Evolutionary conservation across 2,113 vertebrate genomes (phyloP).

Genomic region (Aleadryas rufinucha): DNA sequence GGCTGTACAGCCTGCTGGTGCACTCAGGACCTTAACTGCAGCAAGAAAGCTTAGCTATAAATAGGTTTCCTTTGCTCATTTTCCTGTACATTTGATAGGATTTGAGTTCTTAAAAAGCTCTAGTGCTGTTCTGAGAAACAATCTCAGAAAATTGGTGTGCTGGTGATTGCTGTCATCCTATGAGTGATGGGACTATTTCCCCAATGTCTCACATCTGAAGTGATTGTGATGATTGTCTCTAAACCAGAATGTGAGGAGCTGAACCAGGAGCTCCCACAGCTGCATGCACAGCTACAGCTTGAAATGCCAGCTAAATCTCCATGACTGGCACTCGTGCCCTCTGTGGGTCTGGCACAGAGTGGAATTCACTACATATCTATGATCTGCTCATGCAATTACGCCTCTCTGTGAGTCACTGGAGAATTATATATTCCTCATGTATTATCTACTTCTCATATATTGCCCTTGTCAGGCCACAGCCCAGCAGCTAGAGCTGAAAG

Average conservation of each 20-base stretch:
- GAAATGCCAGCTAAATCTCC: background rate
- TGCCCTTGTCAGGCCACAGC: background rate
- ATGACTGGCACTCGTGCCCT: background rate
- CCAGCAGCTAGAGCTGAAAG: background rate
- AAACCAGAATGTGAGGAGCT: background rate
- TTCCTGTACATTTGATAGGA: background rate
- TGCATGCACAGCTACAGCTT: background rate
- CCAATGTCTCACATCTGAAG: background rate
- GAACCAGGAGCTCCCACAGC: background rate
- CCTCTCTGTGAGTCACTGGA: background rate
- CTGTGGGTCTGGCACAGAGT: background rate
- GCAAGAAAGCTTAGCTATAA: background rate
- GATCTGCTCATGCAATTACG: background rate
- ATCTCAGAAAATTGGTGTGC: background rate
- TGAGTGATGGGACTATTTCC: background rate
- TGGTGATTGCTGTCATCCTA: conserved; percentile 24
- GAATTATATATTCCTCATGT: background rate
- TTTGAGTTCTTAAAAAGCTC: conserved; percentile 1
- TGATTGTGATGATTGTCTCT: background rate
- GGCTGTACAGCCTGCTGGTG: background rate
- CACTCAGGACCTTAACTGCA: background rate
- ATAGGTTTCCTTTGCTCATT: background rate
- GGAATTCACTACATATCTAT: background rate
- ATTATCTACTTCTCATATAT: background rate
- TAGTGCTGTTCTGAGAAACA: background rate